Percentiles rank a stretch among this genome's conserved stretches.
These are phyloP conservation scores for Otolemur crassicaudatus DNA, from an alignment of 2,797 vertebrate species.

Conservation along the genomic window DNA sequence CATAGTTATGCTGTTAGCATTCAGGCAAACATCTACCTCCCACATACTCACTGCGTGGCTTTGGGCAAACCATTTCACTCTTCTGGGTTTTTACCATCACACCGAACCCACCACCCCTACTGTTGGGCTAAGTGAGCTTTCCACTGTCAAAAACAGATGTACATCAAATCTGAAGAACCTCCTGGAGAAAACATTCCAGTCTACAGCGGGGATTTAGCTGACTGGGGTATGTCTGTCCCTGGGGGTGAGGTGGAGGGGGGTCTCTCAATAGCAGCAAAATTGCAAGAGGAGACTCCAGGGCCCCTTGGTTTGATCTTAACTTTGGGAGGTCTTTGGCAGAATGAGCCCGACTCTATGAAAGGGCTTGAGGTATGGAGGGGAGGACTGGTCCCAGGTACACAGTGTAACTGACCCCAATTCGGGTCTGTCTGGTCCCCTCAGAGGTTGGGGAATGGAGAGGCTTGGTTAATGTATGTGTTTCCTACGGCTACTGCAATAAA, in stretches of 20 bases:
- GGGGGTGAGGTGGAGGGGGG: accelerated
- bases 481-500: background rate
- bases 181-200: background rate
- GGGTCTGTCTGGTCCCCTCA: background rate
- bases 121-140: background rate
- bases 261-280: background rate
- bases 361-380: background rate
- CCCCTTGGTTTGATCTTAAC: background rate
- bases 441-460: background rate
- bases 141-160: background rate
- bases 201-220: background rate
- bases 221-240: background rate
- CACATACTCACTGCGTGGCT: background rate
- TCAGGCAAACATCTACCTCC: background rate
- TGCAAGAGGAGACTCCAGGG: background rate
- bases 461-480: background rate
- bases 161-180: background rate
- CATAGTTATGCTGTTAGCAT: background rate
- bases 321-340: background rate
- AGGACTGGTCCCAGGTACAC: background rate
- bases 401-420: background rate
- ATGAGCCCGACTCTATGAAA: background rate
- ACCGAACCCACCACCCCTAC: background rate
- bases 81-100: background rate
- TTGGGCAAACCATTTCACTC: background rate